phyloP scores from a whole-genome alignment of 2,797 vertebrate species.

The Urocyon cinereoargenteus region DNA sequence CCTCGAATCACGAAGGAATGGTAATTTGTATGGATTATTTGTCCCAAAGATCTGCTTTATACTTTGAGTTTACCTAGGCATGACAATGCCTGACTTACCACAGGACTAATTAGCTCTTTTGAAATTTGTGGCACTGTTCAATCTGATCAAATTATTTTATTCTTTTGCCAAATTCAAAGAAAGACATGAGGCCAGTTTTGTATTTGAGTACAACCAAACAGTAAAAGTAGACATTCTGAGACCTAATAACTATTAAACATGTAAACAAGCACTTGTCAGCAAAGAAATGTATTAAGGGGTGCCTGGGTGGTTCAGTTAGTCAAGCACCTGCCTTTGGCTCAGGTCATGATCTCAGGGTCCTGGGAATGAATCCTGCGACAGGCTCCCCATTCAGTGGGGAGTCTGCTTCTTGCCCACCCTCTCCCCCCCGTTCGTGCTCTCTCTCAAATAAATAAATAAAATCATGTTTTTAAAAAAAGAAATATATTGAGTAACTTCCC shows the following conservation, averaged over 20 bases:
- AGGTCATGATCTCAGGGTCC: background rate
- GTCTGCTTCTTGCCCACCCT: background rate
- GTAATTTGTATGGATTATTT: background rate
- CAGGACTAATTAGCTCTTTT: background rate
- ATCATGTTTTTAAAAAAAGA: background rate
- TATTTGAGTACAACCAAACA: background rate
- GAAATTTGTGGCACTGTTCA: conserved; percentile 10
- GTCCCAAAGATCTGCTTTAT: background rate
- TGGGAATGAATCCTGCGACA: background rate
- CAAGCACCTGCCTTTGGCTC: background rate
- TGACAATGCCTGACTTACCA: background rate
- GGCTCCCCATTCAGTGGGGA: background rate
- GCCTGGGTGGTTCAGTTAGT: background rate
- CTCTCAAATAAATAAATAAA: background rate
- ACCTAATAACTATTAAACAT: background rate
- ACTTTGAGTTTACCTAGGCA: background rate
- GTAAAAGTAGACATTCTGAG: background rate
- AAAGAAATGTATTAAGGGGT: background rate
- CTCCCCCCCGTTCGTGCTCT: background rate
- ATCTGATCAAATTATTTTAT: background rate
- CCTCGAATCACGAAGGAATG: background rate
- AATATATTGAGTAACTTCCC: background rate
- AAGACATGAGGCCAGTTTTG: conserved; percentile 30
- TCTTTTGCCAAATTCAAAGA: background rate
- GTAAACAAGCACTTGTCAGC: background rate